phyloP scores from a whole-genome alignment of 2,888 invertebrate species.

The Dicranocentrus wangi region DNA sequence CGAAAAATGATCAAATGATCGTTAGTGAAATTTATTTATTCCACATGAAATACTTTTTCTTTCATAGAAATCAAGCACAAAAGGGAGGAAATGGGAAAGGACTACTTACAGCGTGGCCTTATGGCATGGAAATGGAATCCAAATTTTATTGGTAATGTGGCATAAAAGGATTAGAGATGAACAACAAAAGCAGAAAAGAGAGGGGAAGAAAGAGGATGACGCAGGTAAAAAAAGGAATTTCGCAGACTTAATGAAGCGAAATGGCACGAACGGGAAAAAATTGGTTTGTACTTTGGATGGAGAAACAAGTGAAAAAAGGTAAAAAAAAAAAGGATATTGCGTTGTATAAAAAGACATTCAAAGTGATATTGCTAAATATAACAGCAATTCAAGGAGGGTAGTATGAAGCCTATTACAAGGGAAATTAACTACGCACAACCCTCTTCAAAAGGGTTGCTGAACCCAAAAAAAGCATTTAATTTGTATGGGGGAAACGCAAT shows the following conservation, averaged over 20 bases:
- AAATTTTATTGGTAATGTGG: conserved; percentile 24
- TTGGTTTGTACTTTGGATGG: no score
- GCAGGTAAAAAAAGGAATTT: conserved; percentile 52
- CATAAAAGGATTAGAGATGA: conserved; percentile 51
- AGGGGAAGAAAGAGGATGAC: conserved; percentile 41
- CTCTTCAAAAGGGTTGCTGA: no score
- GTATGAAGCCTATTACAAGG: no score
- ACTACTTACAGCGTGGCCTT: background rate
- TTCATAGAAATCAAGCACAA: conserved; percentile 39
- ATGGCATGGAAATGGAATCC: conserved; percentile 21
- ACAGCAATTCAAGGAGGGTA: no score
- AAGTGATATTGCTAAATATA: no score
- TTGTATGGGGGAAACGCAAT: no score
- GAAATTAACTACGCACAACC: no score
- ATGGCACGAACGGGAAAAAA: conserved; percentile 38
- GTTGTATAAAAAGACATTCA: no score
- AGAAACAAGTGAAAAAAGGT: no score
- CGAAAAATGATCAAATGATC: conserved; percentile 59
- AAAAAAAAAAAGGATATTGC: no score
- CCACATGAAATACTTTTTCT: conserved; percentile 50
- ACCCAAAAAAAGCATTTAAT: no score
- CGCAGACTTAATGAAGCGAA: conserved; percentile 47
- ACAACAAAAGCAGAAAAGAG: conserved; percentile 41
- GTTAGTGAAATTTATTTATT: conserved; percentile 65
- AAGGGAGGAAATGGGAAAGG: conserved; percentile 18